Base-by-base conservation (phyloP, 1,140 invertebrate species). In the Pomacea maculata region DNA sequence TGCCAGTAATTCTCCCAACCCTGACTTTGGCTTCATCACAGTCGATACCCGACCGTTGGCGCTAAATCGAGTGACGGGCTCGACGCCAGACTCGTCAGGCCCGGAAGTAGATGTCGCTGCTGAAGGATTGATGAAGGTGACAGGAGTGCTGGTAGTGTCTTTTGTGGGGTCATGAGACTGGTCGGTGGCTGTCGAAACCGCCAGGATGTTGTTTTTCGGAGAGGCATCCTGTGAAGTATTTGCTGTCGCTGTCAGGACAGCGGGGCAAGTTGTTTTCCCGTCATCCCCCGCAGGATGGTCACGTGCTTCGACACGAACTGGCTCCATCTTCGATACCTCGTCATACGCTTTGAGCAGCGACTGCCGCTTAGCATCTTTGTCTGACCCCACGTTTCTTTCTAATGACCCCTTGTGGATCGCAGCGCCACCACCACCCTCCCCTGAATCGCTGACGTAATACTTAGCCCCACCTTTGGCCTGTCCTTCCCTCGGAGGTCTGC, bases 371-470 rank as follows among this genome's bases (percentile, higher is more conserved):
- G 11, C 57, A 1, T 4, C 57, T 61, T 61, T 15, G 7, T 21
- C 57, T 57, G 63, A 25, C 14, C 17, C 11, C 14, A 11, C 21
- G 14, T 12, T 65, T 65, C 54, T 78, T 67, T 34, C 77, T 57
- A 2, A 52, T 29, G 77, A 78, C 21, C 77, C 77, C 17, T 78
- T 71, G 65, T 71, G 52, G 12, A 67, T 11, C 29, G 54, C 65
- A 17, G 34, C 25, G 52, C 45, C 45, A 9, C 15, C 10, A 34
- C 25, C 17, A 8, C 65, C 34, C 64, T 29, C 70, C 45, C 55
- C 77, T 4, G 57, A 52, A 5, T 67, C 77, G 19, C 65, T 74
- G 67, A 83, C 74, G 70, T 80, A 83, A 65, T 80, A 80, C 74
- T 80, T 80, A 68, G 82, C 77, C 52, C 82, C 79, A 21, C 57